A percentile compares a stretch with the other conserved stretches of the same genome.
These are phyloP conservation scores for Melanotaenia trifasciata DNA, from an alignment of 2,797 vertebrate genomes.

Conservation along the genomic window DNA sequence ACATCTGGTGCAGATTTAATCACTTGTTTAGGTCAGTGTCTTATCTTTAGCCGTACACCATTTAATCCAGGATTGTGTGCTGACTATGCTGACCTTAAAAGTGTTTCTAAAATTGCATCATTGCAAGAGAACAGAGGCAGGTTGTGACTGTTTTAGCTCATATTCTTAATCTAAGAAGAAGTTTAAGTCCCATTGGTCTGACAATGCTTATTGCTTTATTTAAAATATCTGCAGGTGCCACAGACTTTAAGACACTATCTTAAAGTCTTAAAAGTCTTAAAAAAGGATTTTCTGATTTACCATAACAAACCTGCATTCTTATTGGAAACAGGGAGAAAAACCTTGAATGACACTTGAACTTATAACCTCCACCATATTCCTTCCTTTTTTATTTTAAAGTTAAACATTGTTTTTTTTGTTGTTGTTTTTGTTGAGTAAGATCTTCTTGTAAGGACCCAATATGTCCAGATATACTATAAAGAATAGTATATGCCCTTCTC, in stretches of 20 bases:
- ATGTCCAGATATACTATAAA: neutral
- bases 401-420: conserved; percentile 17
- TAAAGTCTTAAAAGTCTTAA: too few species aligned
- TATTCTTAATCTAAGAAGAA: conserved; percentile 15
- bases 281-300: conserved; percentile 3
- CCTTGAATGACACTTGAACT: neutral
- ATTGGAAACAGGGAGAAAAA: neutral
- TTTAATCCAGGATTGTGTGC: neutral
- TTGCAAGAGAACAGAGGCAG: conserved; percentile 17
- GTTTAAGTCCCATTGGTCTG: neutral
- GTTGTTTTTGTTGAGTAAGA: conserved; percentile 41
- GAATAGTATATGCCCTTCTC: neutral
- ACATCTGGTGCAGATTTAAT: neutral
- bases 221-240: conserved; percentile 24
- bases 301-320: neutral
- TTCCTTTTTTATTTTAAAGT: conserved; percentile 17
- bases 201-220: neutral
- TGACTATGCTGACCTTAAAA: conserved; percentile 7
- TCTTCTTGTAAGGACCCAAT: neutral
- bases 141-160: conserved; percentile 23
- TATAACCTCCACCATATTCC: conserved; percentile 50
- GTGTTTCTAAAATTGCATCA: neutral
- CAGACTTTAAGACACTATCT: conserved; percentile 1
- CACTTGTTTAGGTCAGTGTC: neutral
- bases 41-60: conserved; percentile 3